These are phyloP conservation scores for Aphidoletes aphidimyza DNA, from an alignment of 2,888 invertebrate genomes.

Conservation along the genomic window DNA sequence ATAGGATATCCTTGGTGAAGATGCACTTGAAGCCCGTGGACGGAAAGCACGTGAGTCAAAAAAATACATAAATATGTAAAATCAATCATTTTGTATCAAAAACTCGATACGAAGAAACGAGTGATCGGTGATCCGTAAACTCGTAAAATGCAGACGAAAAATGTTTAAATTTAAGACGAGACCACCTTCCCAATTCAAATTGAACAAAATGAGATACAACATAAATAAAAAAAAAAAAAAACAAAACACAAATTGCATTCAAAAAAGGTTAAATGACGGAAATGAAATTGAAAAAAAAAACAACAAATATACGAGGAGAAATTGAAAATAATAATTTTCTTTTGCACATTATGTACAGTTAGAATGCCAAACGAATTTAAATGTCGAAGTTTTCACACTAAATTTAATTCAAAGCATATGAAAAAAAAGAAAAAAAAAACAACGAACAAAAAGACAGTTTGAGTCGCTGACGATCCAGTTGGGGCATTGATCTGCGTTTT, in stretches of 20 bases:
- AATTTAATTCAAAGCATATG: constrained; percentile 21
- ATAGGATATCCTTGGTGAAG: constrained; percentile 22
- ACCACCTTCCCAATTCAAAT: neutral
- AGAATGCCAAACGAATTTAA: constrained; percentile 51
- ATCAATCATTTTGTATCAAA: neutral
- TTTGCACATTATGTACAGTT: constrained; percentile 47
- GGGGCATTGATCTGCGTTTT: neutral
- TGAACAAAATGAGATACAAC: too few species aligned
- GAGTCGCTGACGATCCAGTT: constrained; percentile 16
- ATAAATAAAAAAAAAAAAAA: neutral
- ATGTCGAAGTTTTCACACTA: constrained; percentile 25
- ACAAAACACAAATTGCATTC: neutral
- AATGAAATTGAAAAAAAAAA: too few species aligned
- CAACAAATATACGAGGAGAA: neutral
- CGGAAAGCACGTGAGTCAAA: constrained; percentile 51
- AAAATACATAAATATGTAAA: constrained; percentile 36
- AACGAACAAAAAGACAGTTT: neutral
- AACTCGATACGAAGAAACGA: neutral
- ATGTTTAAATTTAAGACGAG: constrained; percentile 32
- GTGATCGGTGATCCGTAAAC: constrained; percentile 16
- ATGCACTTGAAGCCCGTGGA: constrained; percentile 41
- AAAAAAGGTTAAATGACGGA: neutral
- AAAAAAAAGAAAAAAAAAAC: neutral
- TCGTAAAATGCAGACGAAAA: constrained; percentile 8
- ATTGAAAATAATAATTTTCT: constrained; percentile 32